phyloP scores from a whole-genome alignment of 2,113 vertebrate genomes.

The Pituophis catenifer region DNA sequence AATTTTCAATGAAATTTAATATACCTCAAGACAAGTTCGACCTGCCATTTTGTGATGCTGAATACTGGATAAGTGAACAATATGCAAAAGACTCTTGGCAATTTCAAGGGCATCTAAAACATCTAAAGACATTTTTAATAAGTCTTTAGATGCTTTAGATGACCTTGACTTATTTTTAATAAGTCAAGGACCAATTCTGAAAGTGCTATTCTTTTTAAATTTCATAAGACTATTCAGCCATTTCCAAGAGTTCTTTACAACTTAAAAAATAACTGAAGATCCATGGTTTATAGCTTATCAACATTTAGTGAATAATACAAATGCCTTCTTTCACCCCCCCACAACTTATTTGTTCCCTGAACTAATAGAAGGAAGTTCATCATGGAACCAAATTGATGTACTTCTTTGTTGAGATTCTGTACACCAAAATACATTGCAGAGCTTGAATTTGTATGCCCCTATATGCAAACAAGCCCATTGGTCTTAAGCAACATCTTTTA shows the following conservation, averaged over 20 bases:
- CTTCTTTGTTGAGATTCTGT: not conserved
- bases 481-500: not conserved
- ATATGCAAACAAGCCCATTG: not conserved
- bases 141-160: not conserved
- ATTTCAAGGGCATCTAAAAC: not conserved
- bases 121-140: not conserved
- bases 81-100: not conserved
- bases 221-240: not conserved
- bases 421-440: not conserved
- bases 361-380: not conserved
- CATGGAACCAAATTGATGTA: not conserved
- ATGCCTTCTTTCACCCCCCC: not conserved
- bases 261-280: slow-evolving; percentile 2
- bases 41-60: not conserved
- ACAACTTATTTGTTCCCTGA: not conserved
- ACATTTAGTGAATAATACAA: slow-evolving; percentile 5
- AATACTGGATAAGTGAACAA: not conserved
- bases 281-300: not conserved
- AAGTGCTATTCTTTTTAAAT: not conserved
- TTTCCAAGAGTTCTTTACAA: not conserved
- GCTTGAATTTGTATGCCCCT: not conserved
- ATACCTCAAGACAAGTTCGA: not conserved
- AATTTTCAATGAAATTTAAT: not conserved
- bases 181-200: not conserved
- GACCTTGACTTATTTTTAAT: not conserved